These are phyloP conservation scores for Prionace glauca DNA, from an alignment of 2,797 vertebrate species.

Conservation along the genomic window DNA sequence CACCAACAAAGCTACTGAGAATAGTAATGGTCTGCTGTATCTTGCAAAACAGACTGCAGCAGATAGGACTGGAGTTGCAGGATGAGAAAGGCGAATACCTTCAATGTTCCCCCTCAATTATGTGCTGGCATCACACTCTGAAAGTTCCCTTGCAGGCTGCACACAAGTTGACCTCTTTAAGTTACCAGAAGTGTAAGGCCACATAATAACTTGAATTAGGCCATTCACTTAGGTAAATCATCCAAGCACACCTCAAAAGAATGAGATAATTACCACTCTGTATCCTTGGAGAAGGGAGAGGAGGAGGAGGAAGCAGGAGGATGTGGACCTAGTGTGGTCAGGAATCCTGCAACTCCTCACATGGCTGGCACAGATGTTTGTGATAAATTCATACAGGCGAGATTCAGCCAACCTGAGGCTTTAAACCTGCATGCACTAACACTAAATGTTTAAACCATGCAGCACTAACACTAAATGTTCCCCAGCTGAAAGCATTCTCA, in stretches of 20 bases:
- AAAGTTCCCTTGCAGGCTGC: too few relatives aligned
- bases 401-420: not conserved
- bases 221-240: not conserved
- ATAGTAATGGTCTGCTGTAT: not conserved
- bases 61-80: too few relatives aligned
- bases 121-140: too few relatives aligned
- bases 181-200: too few relatives aligned
- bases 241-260: not conserved
- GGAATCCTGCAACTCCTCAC: not conserved
- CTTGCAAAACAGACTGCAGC: too few relatives aligned
- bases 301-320: too few relatives aligned
- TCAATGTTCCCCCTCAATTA: not conserved
- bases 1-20: not conserved
- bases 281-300: not conserved
- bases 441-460: not conserved
- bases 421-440: not conserved
- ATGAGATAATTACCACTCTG: not conserved
- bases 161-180: too few relatives aligned
- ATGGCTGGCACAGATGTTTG: not conserved
- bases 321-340: not conserved
- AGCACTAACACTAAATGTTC: not conserved
- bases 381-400: not conserved
- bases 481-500: not conserved
- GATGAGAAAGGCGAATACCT: too few relatives aligned
- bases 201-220: not conserved